phyloP scores from a whole-genome alignment of 2,113 vertebrate genomes.

The Ageneiosus marmoratus region DNA sequence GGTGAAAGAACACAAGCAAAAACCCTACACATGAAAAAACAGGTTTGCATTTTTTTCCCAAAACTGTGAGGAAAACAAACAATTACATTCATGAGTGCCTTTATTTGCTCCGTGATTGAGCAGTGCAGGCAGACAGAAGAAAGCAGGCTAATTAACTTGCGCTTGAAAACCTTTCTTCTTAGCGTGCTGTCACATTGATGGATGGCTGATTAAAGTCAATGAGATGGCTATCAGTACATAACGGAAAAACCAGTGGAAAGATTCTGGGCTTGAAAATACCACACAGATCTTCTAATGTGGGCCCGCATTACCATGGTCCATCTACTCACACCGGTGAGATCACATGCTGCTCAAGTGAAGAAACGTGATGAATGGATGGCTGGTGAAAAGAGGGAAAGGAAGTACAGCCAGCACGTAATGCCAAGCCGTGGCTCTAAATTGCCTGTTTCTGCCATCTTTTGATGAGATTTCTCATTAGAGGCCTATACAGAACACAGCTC shows the following conservation, averaged over 20 bases:
- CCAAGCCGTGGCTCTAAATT: constrained; percentile 62
- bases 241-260: constrained; percentile 50
- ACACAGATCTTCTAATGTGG: constrained; percentile 22
- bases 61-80: constrained; percentile 80
- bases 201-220: constrained; percentile 80
- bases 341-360: constrained; percentile 40
- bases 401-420: constrained; percentile 48
- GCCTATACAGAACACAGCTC: constrained; percentile 70
- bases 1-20: constrained; percentile 61
- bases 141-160: constrained; percentile 91
- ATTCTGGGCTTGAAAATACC: constrained; percentile 11
- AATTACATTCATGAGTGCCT: constrained; percentile 90
- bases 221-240: constrained; percentile 74
- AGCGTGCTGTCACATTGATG: constrained; percentile 83
- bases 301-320: constrained; percentile 1
- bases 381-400: constrained; percentile 48
- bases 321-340: constrained; percentile 29
- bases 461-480: constrained; percentile 77
- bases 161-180: constrained; percentile 82
- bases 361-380: constrained; percentile 64
- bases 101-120: constrained; percentile 90
- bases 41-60: constrained; percentile 74
- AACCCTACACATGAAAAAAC: constrained; percentile 66
- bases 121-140: constrained; percentile 82
- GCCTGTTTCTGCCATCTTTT: constrained; percentile 67